Evolutionary conservation across 2,797 vertebrate genomes (phyloP), one percentile per base, ranked within the genome.

Genomic region (Columba guinea): DNA sequence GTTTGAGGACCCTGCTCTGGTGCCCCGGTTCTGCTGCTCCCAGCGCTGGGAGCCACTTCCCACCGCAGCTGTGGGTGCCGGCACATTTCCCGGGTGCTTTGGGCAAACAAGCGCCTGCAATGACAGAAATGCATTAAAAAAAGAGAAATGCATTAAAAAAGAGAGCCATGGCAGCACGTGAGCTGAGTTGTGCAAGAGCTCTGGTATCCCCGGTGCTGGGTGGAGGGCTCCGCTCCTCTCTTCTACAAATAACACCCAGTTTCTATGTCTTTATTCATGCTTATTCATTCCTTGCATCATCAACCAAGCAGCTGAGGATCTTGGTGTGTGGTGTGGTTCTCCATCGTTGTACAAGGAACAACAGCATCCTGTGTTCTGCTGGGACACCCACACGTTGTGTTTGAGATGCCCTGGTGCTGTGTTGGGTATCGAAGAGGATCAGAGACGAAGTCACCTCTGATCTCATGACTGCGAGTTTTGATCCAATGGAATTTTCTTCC

Each of bases 81-180:
- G 98, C 98, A 55, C 93, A 89, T 94, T 98, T 98, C 74, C 97
- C 63, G 1, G 80, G 91, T 17, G 95, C 62, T 18, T 87, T 93
- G 6, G 98, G 98, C 41, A 97, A 86, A 90, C 98, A 98, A 4
- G 97, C 95, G 69, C 98, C 98, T 99, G 77, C 27, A 87, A 70
- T 21, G 80, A 35, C 35, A 80, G 81, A 84, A 48, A 65, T 30
- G 83, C 3, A 63, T 11, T 30, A 17, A 68, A 67, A 60, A 51
- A 22, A 78, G 84, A 12, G 77, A 51, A 26, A 51, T 26, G 49
- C 24, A 51, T 44, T 12, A 27, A 19, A 68, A 68, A 60, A 49
- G 23, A 77, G 85, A 12, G 80, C 44, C 11, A 1, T 1, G 41
- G 34, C 55, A 70, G 55, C 53, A 1, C 13, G n/a, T 19, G 68